phyloP scores from a whole-genome alignment of 37 sponge, comb jelly and placozoan species.

The Tethya wilhelma region DNA sequence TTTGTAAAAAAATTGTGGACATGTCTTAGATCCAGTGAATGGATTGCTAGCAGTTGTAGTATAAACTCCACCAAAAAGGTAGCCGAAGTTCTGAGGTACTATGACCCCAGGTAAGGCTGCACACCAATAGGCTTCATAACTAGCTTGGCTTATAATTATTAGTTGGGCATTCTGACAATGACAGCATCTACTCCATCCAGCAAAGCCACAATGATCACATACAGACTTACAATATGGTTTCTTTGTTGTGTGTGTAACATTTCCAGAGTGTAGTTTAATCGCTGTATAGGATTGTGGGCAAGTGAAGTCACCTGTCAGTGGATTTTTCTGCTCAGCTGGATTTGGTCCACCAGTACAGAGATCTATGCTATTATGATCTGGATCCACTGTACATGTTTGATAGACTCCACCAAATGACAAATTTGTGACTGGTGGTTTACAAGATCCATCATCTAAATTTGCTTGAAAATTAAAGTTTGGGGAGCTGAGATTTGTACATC shows the following conservation, averaged over 20 bases:
- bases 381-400: slow-evolving; percentile 62
- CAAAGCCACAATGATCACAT: slow-evolving; percentile 22
- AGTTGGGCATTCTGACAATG: slow-evolving; percentile 26
- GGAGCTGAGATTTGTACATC: slow-evolving; percentile 64
- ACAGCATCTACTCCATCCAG: slow-evolving; percentile 33
- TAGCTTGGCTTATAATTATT: slow-evolving; percentile 20
- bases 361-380: slow-evolving; percentile 10
- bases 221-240: slow-evolving; percentile 12
- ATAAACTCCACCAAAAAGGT: slow-evolving; percentile 80
- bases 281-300: slow-evolving; percentile 59
- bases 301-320: slow-evolving; percentile 53
- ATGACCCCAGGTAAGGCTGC: slow-evolving; percentile 20
- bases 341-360: slow-evolving; percentile 46
- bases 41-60: slow-evolving; percentile 66
- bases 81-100: slow-evolving; percentile 46
- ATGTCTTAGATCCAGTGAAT: slow-evolving; percentile 51
- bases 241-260: slow-evolving; percentile 22
- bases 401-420: slow-evolving; percentile 80
- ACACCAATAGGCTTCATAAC: slow-evolving; percentile 75
- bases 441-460: slow-evolving; percentile 59
- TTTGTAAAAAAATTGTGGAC: slow-evolving; percentile 60
- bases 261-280: slow-evolving; percentile 59
- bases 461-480: slow-evolving; percentile 73
- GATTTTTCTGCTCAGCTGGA: slow-evolving; percentile 49
- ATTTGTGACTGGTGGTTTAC: slow-evolving; percentile 37